Evolutionary conservation across 2,888 invertebrate species (phyloP), one percentile per base, ranked within the genome.

Genomic region (Melinopterus prodromus): DNA sequence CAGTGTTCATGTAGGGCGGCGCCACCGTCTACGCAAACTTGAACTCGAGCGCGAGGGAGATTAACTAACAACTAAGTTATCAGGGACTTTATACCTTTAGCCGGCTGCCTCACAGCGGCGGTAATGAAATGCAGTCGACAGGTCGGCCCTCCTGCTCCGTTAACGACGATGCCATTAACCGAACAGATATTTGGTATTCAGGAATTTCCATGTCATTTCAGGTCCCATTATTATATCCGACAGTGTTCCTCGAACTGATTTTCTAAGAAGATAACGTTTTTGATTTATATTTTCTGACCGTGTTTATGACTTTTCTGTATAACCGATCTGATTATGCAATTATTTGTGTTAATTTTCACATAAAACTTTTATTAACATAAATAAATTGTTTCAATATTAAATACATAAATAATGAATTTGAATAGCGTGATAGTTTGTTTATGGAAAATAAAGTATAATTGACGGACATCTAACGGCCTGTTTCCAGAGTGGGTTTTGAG

Each of bases 11-110:
- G 53, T 53, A 53, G 53, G 12, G 12, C 53, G 53, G 53, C 53
- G 53, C 53, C 53, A 53, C 53, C 53, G 53, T 53, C 53, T 2
- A 53, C 53, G 53, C 12, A 53, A 53, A 53, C 53, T 53, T 53
- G 12, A 53, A 53, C 53, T 53, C 53, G 53, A 53, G 53, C 53
- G 53, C 53, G 53, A 53, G 53, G 12, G 53, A 53, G 53, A 53
- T 53, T 53, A 53, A 53, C 53, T 53, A 53, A 53, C 53, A 53
- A 53, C 53, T 53, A 53, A 53, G 53, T 53, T 53, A 53, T 53
- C 53, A 53, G 53, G 53, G 53, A 53, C 53, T 53, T 53, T 53
- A 53, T 53, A 53, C 53, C 53, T 53, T 53, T 53, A 53, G 53
- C 53, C 5, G 53, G 53, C 53, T 53, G 53, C 53, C 53, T 53